A percentile compares a stretch with the other conserved stretches of the same genome.
Conservation (phyloP, 2,888 invertebrate genomes). For the Caprella mutica region DNA sequence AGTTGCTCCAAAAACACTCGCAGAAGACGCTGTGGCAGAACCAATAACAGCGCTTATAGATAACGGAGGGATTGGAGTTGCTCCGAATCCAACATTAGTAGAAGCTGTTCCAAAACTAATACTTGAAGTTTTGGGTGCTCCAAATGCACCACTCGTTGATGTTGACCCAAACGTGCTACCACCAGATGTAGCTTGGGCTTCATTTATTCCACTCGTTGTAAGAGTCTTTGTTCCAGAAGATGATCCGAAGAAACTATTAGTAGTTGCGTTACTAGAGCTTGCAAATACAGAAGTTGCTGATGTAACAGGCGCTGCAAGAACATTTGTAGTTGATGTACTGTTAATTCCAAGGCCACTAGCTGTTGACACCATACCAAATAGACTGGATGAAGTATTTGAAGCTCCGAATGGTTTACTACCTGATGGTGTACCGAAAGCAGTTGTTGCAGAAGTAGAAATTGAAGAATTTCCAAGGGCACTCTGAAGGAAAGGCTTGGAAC, state of each 20-base stretch:
- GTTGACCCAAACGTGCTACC: neutral
- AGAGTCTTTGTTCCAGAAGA: neutral
- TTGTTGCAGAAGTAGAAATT: no score
- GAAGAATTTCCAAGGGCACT: no score
- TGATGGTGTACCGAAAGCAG: no score
- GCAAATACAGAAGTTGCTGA: neutral
- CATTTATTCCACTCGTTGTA: constrained; percentile 7
- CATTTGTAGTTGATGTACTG: neutral
- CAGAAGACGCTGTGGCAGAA: neutral
- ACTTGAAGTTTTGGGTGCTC: neutral
- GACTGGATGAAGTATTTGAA: no score
- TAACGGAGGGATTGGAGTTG: no score
- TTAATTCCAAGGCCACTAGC: no score
- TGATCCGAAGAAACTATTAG: no score
- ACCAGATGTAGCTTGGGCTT: neutral
- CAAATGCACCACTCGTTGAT: neutral
- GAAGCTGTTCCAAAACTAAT: no score
- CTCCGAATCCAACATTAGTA: no score
- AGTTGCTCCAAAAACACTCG: neutral
- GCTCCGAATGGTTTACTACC: no score
- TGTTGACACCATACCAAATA: no score
- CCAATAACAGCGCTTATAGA: neutral
- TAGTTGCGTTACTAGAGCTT: neutral
- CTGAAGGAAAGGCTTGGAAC: no score
- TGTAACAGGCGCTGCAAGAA: neutral